A percentile compares a stretch with the other conserved stretches of the same genome.
Conservation (phyloP, 2,113 vertebrate genomes). For the Antennarius striatus region DNA sequence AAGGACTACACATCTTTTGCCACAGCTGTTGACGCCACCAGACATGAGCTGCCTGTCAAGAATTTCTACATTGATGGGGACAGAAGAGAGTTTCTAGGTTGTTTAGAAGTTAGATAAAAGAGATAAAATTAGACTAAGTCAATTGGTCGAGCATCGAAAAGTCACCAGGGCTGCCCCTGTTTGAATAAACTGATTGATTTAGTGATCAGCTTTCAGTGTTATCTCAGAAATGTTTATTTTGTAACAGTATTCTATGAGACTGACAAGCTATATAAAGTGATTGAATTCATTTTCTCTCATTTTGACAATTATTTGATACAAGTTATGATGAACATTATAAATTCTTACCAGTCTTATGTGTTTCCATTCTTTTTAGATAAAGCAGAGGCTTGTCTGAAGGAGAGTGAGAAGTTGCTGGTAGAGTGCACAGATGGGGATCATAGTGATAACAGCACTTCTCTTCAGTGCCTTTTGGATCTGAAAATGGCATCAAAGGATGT, state of each 20-base stretch:
- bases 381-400: conserved; percentile 65
- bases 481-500: conserved; percentile 66
- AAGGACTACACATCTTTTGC: conserved; percentile 85
- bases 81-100: conserved; percentile 81
- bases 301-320: too few species aligned
- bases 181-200: too few species aligned
- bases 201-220: too few species aligned
- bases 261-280: too few species aligned
- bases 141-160: too few species aligned
- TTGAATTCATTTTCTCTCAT: too few species aligned
- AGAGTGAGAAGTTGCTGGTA: conserved; percentile 68
- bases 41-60: conserved; percentile 85
- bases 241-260: too few species aligned
- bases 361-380: conserved; percentile 53
- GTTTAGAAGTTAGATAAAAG: not conserved
- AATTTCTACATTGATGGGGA: conserved; percentile 82
- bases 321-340: too few species aligned
- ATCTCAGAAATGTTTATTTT: too few species aligned
- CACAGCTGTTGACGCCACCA: conserved; percentile 81
- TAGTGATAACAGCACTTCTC: conserved; percentile 49
- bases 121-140: too few species aligned
- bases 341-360: not conserved
- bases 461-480: conserved; percentile 65
- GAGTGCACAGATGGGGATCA: conserved; percentile 58
- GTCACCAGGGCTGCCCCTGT: too few species aligned